Base-by-base conservation (phyloP, 2,888 invertebrate genomes). In the Drosophila cognata region DNA sequence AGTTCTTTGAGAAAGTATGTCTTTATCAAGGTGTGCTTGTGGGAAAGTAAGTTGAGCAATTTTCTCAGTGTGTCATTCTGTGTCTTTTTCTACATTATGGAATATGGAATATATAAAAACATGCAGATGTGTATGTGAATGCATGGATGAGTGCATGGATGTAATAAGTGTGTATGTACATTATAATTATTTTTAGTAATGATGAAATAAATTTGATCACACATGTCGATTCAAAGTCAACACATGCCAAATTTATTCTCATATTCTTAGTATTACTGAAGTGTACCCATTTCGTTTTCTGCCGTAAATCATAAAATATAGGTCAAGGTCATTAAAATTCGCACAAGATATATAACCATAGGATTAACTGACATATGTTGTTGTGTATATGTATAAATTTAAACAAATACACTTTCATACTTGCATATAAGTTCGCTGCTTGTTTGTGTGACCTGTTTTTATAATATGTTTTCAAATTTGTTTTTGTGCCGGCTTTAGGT, bases 241-340 rank as follows among this genome's bases (percentile, higher is more conserved):
- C 28, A n/a, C 4, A 28, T 25, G 36, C 28, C 7, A 10, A 55
- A n/a, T 28, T 25, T 25, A 21, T 35, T 43, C 25, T 28, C 38
- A 18, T n/a, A 35, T 31, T 36, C 2, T 38, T 21, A 31, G 43
- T 51, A 51, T 11, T 65, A 56, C 33, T 65, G n/a, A 48, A 52
- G 18, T 58, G 29, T 57, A 36, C 43, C 41, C 58, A 53, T 56
- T 41, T 43, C 56, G 52, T 48, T 46, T 41, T 18, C 51, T 2
- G 21, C 59, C 35, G n/a, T 10, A 51, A 38, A 51, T 67, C 25
- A 51, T 56, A 28, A 69, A 61, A 89, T 78, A 75, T 91, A 78
- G 91, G 91, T 91, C 91, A 91, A 91, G 91, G 91, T 77, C 91
- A 91, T 81, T 82, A 68, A 29, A 52, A 46, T 46, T 51, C 8